These are phyloP conservation scores for Drosophila birchii DNA, from an alignment of 2,888 invertebrate genomes.

Conservation along the genomic window DNA sequence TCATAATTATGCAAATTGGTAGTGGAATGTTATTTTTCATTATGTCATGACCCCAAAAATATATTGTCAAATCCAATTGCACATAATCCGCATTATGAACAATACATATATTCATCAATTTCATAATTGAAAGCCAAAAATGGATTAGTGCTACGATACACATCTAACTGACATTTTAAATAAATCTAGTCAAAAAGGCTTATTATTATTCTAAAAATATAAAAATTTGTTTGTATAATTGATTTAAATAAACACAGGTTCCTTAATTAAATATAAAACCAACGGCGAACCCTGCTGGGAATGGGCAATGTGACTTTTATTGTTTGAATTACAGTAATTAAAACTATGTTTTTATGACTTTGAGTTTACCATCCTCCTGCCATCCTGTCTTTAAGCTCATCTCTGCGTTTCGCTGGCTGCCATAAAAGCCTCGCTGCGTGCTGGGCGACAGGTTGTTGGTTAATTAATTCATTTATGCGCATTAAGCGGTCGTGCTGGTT, in stretches of 20 bases:
- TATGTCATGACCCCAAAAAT: constrained; percentile 4
- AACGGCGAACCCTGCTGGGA: neutral
- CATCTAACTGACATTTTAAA: constrained; percentile 8
- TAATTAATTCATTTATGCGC: constrained; percentile 60
- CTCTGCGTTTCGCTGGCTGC: constrained; percentile 4
- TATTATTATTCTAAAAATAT: neutral
- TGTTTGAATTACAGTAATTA: constrained; percentile 28
- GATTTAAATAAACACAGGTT: constrained; percentile 33
- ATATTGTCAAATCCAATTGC: constrained; percentile 3
- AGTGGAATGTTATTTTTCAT: neutral
- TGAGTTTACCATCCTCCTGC: constrained; percentile 1
- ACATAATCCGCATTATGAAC: constrained; percentile 8
- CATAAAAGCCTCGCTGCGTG: constrained; percentile 5
- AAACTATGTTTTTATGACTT: constrained; percentile 23
- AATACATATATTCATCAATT: neutral
- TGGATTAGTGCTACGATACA: neutral
- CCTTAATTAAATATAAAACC: constrained; percentile 29
- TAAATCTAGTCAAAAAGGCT: constrained; percentile 21
- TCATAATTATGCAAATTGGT: neutral
- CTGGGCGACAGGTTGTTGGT: constrained; percentile 58
- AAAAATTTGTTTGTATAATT: constrained; percentile 22
- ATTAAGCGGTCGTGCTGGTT: constrained; percentile 56
- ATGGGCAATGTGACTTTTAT: constrained; percentile 36
- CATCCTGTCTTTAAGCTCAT: constrained; percentile 19
- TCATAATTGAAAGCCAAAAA: constrained; percentile 16